Percentiles rank a stretch among this genome's conserved stretches.
Conservation (phyloP, 1,140 invertebrate genomes). For the Ptiloglossa arizonensis region DNA sequence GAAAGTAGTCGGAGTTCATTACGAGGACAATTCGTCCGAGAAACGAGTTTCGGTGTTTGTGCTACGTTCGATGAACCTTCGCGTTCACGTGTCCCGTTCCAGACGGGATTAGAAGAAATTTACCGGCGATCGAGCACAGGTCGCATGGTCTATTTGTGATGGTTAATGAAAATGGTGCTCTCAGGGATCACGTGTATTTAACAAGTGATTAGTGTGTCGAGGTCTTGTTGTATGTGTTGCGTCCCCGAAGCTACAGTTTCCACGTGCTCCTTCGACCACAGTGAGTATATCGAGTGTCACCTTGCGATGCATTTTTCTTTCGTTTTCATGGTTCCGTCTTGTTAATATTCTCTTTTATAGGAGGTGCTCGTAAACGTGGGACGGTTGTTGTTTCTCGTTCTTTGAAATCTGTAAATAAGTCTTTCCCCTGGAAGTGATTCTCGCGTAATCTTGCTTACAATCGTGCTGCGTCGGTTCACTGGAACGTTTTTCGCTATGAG, state of each 20-base stretch:
- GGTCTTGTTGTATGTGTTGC: slow-evolving; percentile 32
- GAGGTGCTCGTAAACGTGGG: too few species aligned
- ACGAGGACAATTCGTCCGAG: too few species aligned
- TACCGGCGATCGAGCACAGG: neutral
- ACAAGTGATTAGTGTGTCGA: slow-evolving; percentile 53
- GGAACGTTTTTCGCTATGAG: neutral
- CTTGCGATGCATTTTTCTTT: neutral
- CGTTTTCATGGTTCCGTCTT: neutral
- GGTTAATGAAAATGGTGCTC: neutral
- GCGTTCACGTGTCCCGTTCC: neutral
- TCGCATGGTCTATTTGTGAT: slow-evolving; percentile 23
- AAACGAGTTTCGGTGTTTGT: neutral
- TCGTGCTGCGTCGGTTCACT: neutral
- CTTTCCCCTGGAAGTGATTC: neutral
- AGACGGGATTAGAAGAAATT: neutral
- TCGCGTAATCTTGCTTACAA: neutral
- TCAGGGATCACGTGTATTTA: slow-evolving; percentile 25
- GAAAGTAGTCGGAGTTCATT: neutral
- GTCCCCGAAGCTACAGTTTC: neutral
- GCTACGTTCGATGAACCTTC: neutral
- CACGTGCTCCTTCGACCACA: neutral
- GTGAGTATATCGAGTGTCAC: slow-evolving; percentile 33
- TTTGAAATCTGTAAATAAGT: neutral
- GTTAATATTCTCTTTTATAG: neutral
- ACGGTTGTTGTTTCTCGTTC: neutral